Evolutionary conservation across 2,113 vertebrate species (phyloP), one percentile per base, ranked within the genome.

Genomic region (Struthidea cinerea): DNA sequence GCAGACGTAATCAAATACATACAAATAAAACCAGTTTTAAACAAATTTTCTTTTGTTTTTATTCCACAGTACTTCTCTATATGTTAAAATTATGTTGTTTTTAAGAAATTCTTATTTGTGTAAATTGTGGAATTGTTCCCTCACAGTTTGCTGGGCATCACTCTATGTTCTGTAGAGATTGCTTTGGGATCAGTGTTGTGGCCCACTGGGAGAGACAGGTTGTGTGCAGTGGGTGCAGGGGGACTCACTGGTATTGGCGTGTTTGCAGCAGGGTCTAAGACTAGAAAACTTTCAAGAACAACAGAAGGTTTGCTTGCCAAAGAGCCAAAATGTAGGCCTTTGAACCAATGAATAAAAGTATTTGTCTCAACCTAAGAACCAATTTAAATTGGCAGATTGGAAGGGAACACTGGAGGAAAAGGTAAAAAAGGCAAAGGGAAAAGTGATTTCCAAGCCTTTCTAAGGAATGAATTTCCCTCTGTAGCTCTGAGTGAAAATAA

Each of bases 211-310:
- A 80, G 13, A 9, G 8, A n/a, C 8, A 53, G 3, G 7, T 11
- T 39, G 17, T 41, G 27, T 1, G 2, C 17, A 56, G 6, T 10
- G 39, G 18, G 5, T 41, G 5, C 8, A 20, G 9, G 14, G 15
- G 22, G 8, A 20, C 11, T 52, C 26, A 6, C 6, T 33, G 3
- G 9, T 24, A 21, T 7, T 0, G 0, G 3, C 22, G 21, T 17
- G 24, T 69, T 46, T 52, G 10, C 9, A 35, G 6, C 16, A 52
- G 16, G 9, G 7, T 32, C 30, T 80, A 41, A 55, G 33, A 21
- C 24, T 24, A 30, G 12, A 76, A 64, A 55, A 55, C 6, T 75
- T 39, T 11, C 7, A 33, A 42, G 37, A 91, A 7, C 11, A 61
- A 1, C 30, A 22, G 14, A 6, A 14, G 1, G 4, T 32, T 83